Base-by-base conservation (phyloP, 1,140 invertebrate genomes). In the Brachionus rubens region DNA sequence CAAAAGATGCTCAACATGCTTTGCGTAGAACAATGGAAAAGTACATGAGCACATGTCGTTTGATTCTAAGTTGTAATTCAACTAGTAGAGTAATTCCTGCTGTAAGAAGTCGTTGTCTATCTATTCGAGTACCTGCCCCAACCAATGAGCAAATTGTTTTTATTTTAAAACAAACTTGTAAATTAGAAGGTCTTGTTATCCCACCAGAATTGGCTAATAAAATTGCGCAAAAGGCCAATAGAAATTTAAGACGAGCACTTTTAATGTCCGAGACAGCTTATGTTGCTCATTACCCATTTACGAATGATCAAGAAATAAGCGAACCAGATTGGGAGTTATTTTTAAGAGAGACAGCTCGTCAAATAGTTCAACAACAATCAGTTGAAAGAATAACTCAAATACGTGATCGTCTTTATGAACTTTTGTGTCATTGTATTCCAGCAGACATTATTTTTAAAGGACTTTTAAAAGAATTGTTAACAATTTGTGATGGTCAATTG, bases 11-110 rank as follows among this genome's bases (percentile, higher is more conserved):
- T 0, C 97, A 99, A 82, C 95, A 99, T 85, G 96, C 94, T 0
- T 84, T 99, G 47, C 89, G 97, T 79, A 87, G 97, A 76, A 99
- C 97, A 1, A 99, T 99, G 96, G 97, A 99, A 84, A 99, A 99
- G 81, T 99, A 99, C 84, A 91, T 96, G 77, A 86, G 89, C 14
- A 96, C 94, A 7, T 99, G 97, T 85, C 89, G 97, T 30, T 85
- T 99, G 0, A 96, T 99, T 81, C 86, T 99, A 0, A 93, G 92
- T 80, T 92, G 93, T 6, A 96, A 96, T 82, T 96, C 94, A 5
- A 94, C 91, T 24, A 97, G 93, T 41, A 88, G 91, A 80, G 92
- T 99, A 1, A 94, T 96, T 80, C 93, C 94, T 14, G 94, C 97
- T 19, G 96, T 99, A 77, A 88, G 90, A 77, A 98, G 94, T 77